Evolutionary conservation across 2,888 invertebrate species (phyloP), one percentile per base, ranked within the genome.

Genomic region (Teinopalpus imperialis): DNA sequence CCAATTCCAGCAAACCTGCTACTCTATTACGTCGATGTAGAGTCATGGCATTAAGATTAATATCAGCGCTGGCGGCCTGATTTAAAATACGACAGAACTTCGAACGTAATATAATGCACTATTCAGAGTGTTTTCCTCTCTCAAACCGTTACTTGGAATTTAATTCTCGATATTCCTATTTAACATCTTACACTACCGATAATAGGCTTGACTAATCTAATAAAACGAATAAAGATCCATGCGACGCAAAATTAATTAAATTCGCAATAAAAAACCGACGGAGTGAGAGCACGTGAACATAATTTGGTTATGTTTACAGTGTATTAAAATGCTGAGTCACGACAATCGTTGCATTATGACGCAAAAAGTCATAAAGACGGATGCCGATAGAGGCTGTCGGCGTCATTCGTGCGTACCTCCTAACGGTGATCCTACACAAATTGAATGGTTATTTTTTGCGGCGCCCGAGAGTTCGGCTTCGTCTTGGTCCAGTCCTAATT

Each of bases 341-440:
- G 66, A 62, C 63, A 65, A 69, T 66, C 63, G 74, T 66, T 81
- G 82, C 82, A 85, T 76, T 76, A 74, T 59, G 67, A 61, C 81
- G 83, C 78, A 86, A 85, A 86, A 86, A 82, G 65, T 66, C 54
- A 66, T 62, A 71, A 70, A 71, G 66, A 36, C 50, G 49, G 55
- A 29, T 48, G 57, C 43, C 58, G 62, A 54, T 57, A 56, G 49
- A 52, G 59, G 57, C 53, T 53, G 48, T 56, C 60, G 57, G 64
- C 59, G 64, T 66, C 60, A 53, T 49, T 74, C 80, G 83, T 81
- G 82, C 82, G 82, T 76, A 69, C 69, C 65, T 58, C 49, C 52
- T 85, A 85, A 85, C 85, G 86, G 87, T 74, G 66, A 63, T 63
- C 58, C 61, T 75, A 76, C 74, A 77, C 72, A 73, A 79, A 79